Conservation (phyloP, 2,113 vertebrate genomes). For the Pagrus major region DNA sequence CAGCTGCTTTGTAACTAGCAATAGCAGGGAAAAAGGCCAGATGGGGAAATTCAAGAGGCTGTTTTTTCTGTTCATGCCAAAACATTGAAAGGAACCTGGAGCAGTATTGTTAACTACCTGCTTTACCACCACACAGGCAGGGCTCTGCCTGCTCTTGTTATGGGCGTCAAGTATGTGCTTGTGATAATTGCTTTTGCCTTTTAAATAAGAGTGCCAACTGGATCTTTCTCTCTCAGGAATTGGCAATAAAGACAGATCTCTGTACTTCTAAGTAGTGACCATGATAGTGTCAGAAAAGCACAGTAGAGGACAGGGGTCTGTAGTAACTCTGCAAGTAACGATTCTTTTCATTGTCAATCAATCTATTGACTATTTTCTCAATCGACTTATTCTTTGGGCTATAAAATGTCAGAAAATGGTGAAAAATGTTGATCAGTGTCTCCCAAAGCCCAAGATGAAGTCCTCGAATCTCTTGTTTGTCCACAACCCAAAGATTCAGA, state of each 20-base stretch:
- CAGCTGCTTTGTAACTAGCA: conserved; percentile 1
- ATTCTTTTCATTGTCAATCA: too few species aligned
- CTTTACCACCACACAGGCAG: not conserved
- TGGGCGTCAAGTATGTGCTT: conserved; percentile 45
- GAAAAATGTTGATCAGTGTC: too few species aligned
- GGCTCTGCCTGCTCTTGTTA: conserved; percentile 45
- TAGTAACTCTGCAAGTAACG: too few species aligned
- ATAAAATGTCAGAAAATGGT: too few species aligned
- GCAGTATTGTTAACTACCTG: conserved; percentile 9
- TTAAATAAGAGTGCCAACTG: not conserved
- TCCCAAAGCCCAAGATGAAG: too few species aligned
- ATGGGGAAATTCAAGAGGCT: conserved; percentile 8
- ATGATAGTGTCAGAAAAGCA: too few species aligned
- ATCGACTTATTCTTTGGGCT: too few species aligned
- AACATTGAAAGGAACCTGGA: conserved; percentile 20
- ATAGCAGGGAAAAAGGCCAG: conserved; percentile 4
- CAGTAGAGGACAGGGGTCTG: too few species aligned
- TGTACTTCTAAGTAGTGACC: not conserved
- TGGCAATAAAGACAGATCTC: not conserved
- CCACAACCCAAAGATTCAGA: too few species aligned
- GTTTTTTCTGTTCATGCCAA: conserved; percentile 27
- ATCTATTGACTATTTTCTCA: too few species aligned
- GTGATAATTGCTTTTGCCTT: conserved; percentile 34
- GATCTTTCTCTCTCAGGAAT: not conserved
- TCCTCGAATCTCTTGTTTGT: too few species aligned